Percentiles rank a stretch among this genome's conserved stretches.
These are phyloP conservation scores for Polyploca ridens DNA, from an alignment of 2,888 invertebrate species.

Conservation along the genomic window DNA sequence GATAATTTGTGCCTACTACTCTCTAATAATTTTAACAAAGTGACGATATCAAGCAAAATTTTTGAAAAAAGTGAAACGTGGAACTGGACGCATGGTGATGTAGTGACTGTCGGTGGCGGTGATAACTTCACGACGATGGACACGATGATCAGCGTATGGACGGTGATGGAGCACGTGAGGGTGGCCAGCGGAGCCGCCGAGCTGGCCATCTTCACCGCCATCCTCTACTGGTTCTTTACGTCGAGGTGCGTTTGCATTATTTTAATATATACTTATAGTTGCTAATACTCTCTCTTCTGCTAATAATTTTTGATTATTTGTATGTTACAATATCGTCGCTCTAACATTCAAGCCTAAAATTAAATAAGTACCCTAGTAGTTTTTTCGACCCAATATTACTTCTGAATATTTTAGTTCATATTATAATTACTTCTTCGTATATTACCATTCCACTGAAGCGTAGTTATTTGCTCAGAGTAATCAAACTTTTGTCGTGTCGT, in stretches of 20 bases:
- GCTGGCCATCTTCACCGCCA: conserved; percentile 85
- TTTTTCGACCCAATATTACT: too few relatives aligned
- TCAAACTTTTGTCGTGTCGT: too few relatives aligned
- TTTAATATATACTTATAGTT: conserved; percentile 8
- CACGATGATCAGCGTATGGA: conserved; percentile 77
- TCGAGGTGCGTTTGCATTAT: conserved; percentile 75
- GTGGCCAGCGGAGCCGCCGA: conserved; percentile 85
- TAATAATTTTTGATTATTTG: too few relatives aligned
- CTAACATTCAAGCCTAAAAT: too few relatives aligned
- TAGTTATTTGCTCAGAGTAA: too few relatives aligned
- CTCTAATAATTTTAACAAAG: conserved; percentile 17
- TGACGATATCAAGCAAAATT: conserved; percentile 56
- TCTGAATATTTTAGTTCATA: too few relatives aligned
- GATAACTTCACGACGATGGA: conserved; percentile 66
- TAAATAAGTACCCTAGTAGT: too few relatives aligned
- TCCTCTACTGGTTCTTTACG: conserved; percentile 86
- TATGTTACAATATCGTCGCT: too few relatives aligned
- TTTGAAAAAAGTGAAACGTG: conserved; percentile 56
- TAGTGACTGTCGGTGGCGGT: conserved; percentile 52
- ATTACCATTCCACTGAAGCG: too few relatives aligned
- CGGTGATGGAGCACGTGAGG: conserved; percentile 77
- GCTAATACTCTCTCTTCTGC: not conserved
- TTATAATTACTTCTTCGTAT: too few relatives aligned
- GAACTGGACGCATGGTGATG: conserved; percentile 71
- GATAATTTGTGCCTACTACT: conserved; percentile 6